These are phyloP conservation scores for Drosophila sp. DNA, from an alignment of 1,140 invertebrate species.

Conservation along the genomic window DNA sequence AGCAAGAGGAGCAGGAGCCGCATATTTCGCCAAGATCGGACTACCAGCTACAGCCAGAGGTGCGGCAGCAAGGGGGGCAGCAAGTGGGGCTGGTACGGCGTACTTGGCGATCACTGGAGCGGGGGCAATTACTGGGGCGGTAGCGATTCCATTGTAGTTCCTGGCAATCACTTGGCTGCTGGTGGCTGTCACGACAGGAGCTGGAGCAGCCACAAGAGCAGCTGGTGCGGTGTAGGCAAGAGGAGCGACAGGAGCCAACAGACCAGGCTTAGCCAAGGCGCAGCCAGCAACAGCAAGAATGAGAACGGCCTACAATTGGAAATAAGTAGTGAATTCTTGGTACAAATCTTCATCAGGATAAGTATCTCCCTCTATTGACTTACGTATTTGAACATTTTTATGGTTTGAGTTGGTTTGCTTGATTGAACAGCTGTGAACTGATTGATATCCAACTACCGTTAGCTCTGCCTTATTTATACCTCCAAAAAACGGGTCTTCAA, in stretches of 20 bases:
- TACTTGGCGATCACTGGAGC: constrained; percentile 17
- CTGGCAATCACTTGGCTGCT: constrained; percentile 84
- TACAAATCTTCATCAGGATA: background rate
- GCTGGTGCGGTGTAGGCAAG: constrained; percentile 50
- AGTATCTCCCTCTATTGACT: constrained; percentile 10
- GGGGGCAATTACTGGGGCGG: constrained; percentile 48
- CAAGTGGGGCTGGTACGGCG: constrained; percentile 29
- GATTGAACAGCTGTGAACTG: constrained; percentile 30
- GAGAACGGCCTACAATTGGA: constrained; percentile 55
- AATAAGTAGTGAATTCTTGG: background rate
- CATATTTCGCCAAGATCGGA: constrained; percentile 23
- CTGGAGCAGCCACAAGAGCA: constrained; percentile 63
- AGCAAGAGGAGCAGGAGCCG: constrained; percentile 12
- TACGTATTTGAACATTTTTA: constrained; percentile 69
- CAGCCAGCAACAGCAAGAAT: constrained; percentile 70
- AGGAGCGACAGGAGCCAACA: constrained; percentile 42
- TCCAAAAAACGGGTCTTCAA: constrained; percentile 3
- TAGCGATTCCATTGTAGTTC: constrained; percentile 82
- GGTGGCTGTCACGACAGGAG: constrained; percentile 82
- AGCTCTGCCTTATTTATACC: constrained; percentile 41
- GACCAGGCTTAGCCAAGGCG: constrained; percentile 67
- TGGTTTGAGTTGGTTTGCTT: constrained; percentile 33
- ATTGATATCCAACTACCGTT: constrained; percentile 32
- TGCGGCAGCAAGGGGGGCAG: constrained; percentile 38
- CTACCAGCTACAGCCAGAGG: constrained; percentile 29